Percentiles rank a stretch among this genome's conserved stretches.
phyloP scores from a whole-genome alignment of 2,888 invertebrate species.

The Heliconius erato region DNA sequence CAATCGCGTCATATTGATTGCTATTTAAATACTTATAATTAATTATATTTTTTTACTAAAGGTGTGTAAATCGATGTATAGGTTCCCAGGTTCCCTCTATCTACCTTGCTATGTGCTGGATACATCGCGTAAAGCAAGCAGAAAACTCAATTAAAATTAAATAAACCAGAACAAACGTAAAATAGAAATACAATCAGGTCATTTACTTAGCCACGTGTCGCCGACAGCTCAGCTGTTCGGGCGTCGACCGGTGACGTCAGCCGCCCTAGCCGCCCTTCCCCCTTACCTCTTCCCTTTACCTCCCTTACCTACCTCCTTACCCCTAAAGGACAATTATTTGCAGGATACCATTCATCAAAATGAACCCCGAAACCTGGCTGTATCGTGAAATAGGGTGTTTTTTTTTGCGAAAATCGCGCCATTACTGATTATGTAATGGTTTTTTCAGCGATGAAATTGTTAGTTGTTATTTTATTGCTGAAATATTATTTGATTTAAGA shows the following conservation, averaged over 20 bases:
- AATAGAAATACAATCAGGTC: constrained; percentile 32
- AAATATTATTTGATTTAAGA: not conserved
- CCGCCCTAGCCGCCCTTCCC: constrained; percentile 22
- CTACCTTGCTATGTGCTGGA: too few relatives aligned
- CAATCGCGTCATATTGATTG: too few relatives aligned
- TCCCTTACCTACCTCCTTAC: constrained; percentile 23
- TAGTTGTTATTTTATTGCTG: constrained; percentile 9
- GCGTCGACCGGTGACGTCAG: constrained; percentile 76
- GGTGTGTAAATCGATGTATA: too few relatives aligned
- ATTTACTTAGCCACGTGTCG: constrained; percentile 48
- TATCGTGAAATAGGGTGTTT: constrained; percentile 48
- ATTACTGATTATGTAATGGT: constrained; percentile 45
- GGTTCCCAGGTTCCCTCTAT: too few relatives aligned
- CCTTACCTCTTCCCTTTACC: constrained; percentile 5
- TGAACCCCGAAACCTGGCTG: constrained; percentile 47
- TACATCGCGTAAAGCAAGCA: not conserved
- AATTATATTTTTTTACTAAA: too few relatives aligned
- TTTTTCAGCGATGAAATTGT: constrained; percentile 22
- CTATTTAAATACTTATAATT: too few relatives aligned
- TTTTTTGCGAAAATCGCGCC: constrained; percentile 44
- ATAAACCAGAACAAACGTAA: not conserved
- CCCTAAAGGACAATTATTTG: constrained; percentile 75
- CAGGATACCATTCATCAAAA: constrained; percentile 77
- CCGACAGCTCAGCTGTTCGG: constrained; percentile 69
- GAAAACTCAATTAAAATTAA: not conserved